Evolutionary conservation across 1,140 invertebrate genomes (phyloP), one percentile per base, ranked within the genome.

Genomic region (Drosophila setifemur): DNA sequence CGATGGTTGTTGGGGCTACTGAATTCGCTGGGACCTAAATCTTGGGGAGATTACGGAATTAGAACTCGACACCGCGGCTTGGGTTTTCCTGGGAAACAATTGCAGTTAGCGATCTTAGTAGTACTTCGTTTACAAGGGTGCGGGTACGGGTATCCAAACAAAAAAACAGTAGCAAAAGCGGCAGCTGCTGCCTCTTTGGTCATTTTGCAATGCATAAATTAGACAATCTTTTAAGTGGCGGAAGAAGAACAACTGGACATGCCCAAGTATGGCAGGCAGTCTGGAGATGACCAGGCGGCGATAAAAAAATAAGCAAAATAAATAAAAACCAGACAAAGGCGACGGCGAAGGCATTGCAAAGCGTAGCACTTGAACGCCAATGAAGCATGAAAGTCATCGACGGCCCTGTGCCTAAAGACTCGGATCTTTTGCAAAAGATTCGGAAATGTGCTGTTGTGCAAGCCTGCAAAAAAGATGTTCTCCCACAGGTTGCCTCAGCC

Each of bases 321-420:
- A n/a, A n/a, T n/a, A n/a, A n/a, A n/a, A n/a, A n/a, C n/a, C 35
- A 52, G 40, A 53, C 49, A 70, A 55, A 35, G 35, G 28, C 52
- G 23, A 23, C 26, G n/a, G 50, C 45, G 48, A 47, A 50, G 12
- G 14, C 26, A 35, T 18, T 33, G 18, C 64, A 37, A 55, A 53
- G 64, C 35, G 33, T 61, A 47, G 49, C 39, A 39, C 57, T 54
- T 60, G 35, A 67, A 44, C 57, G 72, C 54, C 81, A 86, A 76
- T 86, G 72, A 81, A 76, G 81, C 81, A 69, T 86, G 76, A 86
- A 81, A 81, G 75, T 73, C 58, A 73, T 42, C 66, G 72, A 72
- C 58, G 75, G 71, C 68, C 58, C 55, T 54, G 28, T 9, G 19
- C 21, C 26, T 12, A 31, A 29, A 26, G 16, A 48, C 25, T 19